Base-by-base conservation (phyloP, 2,797 vertebrate species). In the Dicrostonyx torquatus region DNA sequence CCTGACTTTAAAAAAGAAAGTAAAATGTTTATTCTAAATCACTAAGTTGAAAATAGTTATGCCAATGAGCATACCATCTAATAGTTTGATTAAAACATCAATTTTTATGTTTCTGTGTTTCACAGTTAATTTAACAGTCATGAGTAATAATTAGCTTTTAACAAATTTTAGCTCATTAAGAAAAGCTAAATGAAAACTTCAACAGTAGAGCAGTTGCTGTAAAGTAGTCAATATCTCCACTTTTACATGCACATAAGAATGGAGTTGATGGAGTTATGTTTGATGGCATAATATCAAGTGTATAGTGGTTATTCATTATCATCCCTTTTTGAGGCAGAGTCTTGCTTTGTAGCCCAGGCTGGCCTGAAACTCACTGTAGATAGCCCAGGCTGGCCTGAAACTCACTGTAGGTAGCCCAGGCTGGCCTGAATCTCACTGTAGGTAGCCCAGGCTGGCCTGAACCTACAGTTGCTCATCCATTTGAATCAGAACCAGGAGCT, bases 81-180 rank as follows among this genome's bases (percentile, higher is more conserved):
- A 0, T 82, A 90, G 48, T 76, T 76, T 93, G 37, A 93, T 13
- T 75, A 5, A 75, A 55, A 72, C 31, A 45, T 68, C 70, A 50
- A 34, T 70, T 94, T 90, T 96, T 90, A 91, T 83, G 82, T 93
- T 96, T 94, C 18, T 94, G 5, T 92, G 34, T 91, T 76, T 92
- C 83, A 79, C 2, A 78, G 40, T 90, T 92, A 92, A 78, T 58
- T 72, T 4, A 58, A n/a, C 15, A 18, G 89, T 93, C 89, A 17
- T 55, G 31, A 90, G 11, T 95, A 72, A 40, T 68, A 12, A 82
- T 55, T 53, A 93, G 29, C 24, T 72, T 48, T 64, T 77, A 80
- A 53, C 48, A 82, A 26, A n/a, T 66, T 89, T 80, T 82, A n/a
- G 78, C 68, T 94, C 29, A 43, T 48, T 72, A 53, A 45, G 70